Evolutionary conservation across 2,113 vertebrate genomes (phyloP), one percentile per base, ranked within the genome.

Genomic region (Phycodurus eques): DNA sequence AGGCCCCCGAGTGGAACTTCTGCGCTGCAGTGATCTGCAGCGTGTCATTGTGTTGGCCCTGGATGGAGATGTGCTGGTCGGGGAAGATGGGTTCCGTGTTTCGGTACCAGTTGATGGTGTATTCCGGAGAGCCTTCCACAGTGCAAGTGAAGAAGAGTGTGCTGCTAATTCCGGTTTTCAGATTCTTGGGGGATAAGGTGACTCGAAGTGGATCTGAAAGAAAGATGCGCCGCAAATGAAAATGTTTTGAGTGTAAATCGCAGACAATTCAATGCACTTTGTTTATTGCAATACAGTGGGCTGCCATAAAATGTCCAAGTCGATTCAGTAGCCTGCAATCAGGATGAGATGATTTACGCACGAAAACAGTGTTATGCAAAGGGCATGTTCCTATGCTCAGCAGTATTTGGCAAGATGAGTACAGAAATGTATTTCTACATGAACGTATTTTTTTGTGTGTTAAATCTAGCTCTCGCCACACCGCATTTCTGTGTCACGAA

Each of bases 101-200:
- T 78, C 96, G 94, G 91, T 95, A 99, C 98, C 98, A 99, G 89
- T 87, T 94, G 90, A 98, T 92, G 80, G 92, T 80, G 77, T 97
- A 98, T 87, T 98, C 95, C 0, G 96, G 96, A 3, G 97, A 96
- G 60, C 98, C 97, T 39, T 93, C 94, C 69, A 98, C 95, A 22
- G 95, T 90, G 57, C 98, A 98, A 31, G 96, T 97, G 76, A 99
- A 95, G 91, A 98, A 98, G 85, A 99, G 94, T 0, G 98, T 98
- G 92, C 96, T 98, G 90, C 98, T 97, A 42, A 99, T 98, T 87
- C 97, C 97, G 0, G 96, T 98, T 89, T 99, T 99, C 87, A 99
- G 93, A 88, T 98, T 98, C 94, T 98, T 98, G 75, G 98, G 98
- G 73, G 97, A 96, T 82, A 99, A 91, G 75, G 95, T 97, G 88